Percentiles rank a stretch among this genome's conserved stretches.
Conservation (phyloP, 2,888 invertebrate species). For the Ennomos fuscantarius region DNA sequence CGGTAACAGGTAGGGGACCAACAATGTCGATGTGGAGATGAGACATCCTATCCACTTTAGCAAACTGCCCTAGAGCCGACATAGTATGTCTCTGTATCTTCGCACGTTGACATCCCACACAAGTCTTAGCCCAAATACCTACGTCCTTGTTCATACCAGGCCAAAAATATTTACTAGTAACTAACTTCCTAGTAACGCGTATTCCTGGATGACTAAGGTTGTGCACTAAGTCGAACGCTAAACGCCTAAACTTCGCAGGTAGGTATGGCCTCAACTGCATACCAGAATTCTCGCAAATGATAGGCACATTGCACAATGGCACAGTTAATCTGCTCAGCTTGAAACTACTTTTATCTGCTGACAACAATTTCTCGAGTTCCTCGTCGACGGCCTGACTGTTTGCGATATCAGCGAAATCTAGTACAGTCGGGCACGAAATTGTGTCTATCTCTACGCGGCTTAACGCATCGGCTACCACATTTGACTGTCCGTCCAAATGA, state of each 20-base stretch:
- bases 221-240: slow-evolving; percentile 3
- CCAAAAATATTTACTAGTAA: slow-evolving; percentile 12
- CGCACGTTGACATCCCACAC: background rate
- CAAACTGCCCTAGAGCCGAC: background rate
- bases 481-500: too few species aligned
- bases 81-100: background rate
- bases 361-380: background rate
- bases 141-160: slow-evolving; percentile 12
- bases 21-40: too few species aligned
- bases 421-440: too few species aligned
- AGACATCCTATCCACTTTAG: background rate
- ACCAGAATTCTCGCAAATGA: slow-evolving; percentile 2
- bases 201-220: slow-evolving; percentile 11
- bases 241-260: slow-evolving; percentile 1
- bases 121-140: slow-evolving; percentile 3
- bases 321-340: background rate
- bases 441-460: too few species aligned
- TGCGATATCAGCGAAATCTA: too few species aligned
- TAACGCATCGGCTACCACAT: too few species aligned
- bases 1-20: too few species aligned
- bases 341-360: background rate
- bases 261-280: background rate
- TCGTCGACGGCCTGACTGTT: too few species aligned
- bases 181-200: slow-evolving; percentile 8
- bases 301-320: slow-evolving; percentile 1